Evolutionary conservation across 2,797 vertebrate species (phyloP).

Genomic region (Etheostoma nigrum): DNA sequence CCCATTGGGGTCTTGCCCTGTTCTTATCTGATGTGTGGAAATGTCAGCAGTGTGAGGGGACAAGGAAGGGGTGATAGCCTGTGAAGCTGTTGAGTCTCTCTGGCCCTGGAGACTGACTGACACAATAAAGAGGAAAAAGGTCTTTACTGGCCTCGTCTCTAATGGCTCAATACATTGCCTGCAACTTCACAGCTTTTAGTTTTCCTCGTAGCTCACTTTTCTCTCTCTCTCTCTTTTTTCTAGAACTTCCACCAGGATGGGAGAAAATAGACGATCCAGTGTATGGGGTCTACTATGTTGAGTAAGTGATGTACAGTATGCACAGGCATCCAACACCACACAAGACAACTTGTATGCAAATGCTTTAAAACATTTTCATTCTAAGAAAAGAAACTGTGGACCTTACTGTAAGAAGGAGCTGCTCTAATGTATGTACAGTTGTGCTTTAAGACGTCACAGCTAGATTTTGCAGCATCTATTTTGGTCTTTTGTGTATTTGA

Average conservation of each 20-base stretch:
- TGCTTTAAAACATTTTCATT: conserved; percentile 5
- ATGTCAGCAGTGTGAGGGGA: conserved; percentile 69
- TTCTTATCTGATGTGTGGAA: conserved; percentile 77
- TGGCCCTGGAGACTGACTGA: conserved; percentile 56
- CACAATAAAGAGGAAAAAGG: conserved; percentile 51
- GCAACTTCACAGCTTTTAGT: conserved; percentile 21
- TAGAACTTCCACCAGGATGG: conserved; percentile 98
- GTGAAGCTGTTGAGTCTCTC: conserved; percentile 53
- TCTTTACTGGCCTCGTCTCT: conserved; percentile 37
- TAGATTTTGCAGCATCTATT: conserved; percentile 43
- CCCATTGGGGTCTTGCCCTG: conserved; percentile 59
- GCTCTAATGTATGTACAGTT: conserved; percentile 7
- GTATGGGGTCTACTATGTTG: conserved; percentile 99
- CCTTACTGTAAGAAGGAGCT: conserved; percentile 32
- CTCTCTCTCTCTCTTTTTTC: conserved; percentile 43
- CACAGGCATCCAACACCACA: neutral
- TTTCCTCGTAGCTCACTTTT: conserved; percentile 11
- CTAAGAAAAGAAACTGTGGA: conserved; percentile 23
- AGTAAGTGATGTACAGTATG: conserved; percentile 88
- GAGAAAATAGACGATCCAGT: conserved; percentile 99
- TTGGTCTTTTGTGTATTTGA: conserved; percentile 31
- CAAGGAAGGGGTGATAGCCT: neutral
- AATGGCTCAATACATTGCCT: conserved; percentile 37
- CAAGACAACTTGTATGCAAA: neutral
- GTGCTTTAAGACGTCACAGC: conserved; percentile 16